Evolutionary conservation across 2,888 invertebrate species (phyloP).

Genomic region (Agrotis ipsilon): DNA sequence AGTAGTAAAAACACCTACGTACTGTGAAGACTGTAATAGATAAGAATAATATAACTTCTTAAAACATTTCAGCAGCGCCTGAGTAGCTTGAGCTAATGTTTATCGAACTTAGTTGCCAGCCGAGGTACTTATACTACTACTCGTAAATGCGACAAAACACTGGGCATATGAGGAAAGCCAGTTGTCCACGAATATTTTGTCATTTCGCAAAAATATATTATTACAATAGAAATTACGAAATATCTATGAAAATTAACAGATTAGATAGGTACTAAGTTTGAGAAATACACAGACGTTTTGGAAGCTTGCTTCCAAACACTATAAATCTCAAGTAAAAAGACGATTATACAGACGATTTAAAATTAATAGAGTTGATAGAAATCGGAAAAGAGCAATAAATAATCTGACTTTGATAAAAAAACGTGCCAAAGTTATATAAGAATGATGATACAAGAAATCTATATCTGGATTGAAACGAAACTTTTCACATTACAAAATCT

Average conservation of each 20-base stretch:
- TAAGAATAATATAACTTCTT: slow-evolving; percentile 10
- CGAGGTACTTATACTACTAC: background rate
- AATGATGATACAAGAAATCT: slow-evolving; percentile 27
- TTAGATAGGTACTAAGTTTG: too few species aligned
- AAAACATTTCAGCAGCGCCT: background rate
- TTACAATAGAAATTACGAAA: background rate
- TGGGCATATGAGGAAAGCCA: background rate
- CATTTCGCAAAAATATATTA: background rate
- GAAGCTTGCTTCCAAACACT: background rate
- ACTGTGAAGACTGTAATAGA: background rate
- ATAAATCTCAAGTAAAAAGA: slow-evolving; percentile 1
- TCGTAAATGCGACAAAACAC: background rate
- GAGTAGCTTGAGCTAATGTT: background rate
- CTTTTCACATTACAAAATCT: slow-evolving; percentile 39
- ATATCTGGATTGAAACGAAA: slow-evolving; percentile 27
- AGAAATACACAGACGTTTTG: background rate
- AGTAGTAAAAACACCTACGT: slow-evolving; percentile 24
- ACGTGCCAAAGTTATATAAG: slow-evolving; percentile 26
- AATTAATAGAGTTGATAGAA: slow-evolving; percentile 2
- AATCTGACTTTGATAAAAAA: slow-evolving; percentile 1
- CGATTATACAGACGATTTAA: background rate
- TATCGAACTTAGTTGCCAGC: slow-evolving; percentile 7
- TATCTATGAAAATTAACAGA: slow-evolving; percentile 2
- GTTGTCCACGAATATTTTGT: background rate
- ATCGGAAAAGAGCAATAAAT: background rate